phyloP scores from a whole-genome alignment of 2,113 vertebrate species.

The Pantherophis guttatus region DNA sequence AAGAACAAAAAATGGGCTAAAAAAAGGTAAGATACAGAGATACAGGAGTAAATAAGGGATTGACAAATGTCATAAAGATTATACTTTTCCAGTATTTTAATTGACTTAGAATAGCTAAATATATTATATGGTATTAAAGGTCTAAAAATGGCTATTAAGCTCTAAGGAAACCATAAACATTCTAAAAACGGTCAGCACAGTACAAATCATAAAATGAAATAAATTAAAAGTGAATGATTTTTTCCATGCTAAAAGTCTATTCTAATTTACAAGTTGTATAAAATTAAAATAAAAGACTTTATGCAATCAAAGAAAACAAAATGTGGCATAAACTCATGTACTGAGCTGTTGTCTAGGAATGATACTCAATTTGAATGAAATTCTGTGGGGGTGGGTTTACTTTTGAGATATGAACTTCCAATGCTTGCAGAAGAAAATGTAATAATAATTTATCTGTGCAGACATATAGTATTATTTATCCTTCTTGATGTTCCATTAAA shows the following conservation, averaged over 20 bases:
- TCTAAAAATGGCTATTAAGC: background rate
- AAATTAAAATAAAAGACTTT: background rate
- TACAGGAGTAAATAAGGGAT: background rate
- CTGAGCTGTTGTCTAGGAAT: background rate
- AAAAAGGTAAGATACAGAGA: background rate
- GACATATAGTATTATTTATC: conserved; percentile 27
- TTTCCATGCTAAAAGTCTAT: background rate
- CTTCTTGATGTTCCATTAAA: background rate
- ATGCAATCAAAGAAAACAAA: background rate
- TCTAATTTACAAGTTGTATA: background rate
- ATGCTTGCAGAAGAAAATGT: conserved; percentile 10
- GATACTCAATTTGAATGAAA: background rate
- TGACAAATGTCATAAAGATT: background rate
- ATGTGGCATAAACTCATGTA: background rate
- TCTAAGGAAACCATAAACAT: background rate
- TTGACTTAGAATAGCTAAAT: background rate
- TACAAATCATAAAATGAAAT: background rate
- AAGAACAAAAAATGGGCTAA: background rate
- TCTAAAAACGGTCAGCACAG: background rate
- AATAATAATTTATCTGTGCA: conserved; percentile 22
- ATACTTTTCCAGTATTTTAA: background rate
- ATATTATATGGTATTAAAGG: background rate
- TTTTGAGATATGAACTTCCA: background rate
- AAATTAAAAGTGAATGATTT: background rate
- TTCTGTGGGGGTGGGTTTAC: background rate